These are phyloP conservation scores for Pleuronectes platessa DNA, from an alignment of 2,113 vertebrate species.

Conservation along the genomic window DNA sequence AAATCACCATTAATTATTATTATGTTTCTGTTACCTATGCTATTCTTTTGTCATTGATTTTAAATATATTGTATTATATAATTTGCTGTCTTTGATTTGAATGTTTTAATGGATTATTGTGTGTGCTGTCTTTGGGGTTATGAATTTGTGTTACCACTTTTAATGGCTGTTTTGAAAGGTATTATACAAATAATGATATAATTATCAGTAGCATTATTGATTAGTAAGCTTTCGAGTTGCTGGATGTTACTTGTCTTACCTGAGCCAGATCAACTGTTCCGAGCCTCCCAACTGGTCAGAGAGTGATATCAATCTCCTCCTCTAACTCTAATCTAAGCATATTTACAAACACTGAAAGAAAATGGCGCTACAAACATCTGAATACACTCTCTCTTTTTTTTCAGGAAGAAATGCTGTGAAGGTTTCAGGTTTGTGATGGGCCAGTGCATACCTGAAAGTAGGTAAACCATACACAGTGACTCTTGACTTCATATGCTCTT, in stretches of 20 bases:
- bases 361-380: neutral
- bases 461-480: slow-evolving; percentile 65
- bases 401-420: slow-evolving; percentile 86
- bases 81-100: no score
- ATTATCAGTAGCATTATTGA: neutral
- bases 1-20: no score
- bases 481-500: neutral
- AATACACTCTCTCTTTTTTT: slow-evolving; percentile 6
- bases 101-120: neutral
- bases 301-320: no score
- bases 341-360: neutral
- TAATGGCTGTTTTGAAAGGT: neutral
- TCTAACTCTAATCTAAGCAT: neutral
- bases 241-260: no score
- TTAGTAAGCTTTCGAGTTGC: no score
- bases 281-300: no score
- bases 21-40: no score
- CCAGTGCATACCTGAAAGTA: slow-evolving; percentile 86
- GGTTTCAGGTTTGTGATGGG: slow-evolving; percentile 87
- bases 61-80: no score
- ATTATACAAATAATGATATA: neutral
- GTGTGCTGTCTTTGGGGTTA: neutral
- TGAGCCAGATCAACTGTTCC: no score
- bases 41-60: no score
- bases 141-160: neutral